Percentiles rank a stretch among this genome's conserved stretches.
Evolutionary conservation across 2,797 vertebrate species (phyloP).

Genomic region (Enteromius mattozi): DNA sequence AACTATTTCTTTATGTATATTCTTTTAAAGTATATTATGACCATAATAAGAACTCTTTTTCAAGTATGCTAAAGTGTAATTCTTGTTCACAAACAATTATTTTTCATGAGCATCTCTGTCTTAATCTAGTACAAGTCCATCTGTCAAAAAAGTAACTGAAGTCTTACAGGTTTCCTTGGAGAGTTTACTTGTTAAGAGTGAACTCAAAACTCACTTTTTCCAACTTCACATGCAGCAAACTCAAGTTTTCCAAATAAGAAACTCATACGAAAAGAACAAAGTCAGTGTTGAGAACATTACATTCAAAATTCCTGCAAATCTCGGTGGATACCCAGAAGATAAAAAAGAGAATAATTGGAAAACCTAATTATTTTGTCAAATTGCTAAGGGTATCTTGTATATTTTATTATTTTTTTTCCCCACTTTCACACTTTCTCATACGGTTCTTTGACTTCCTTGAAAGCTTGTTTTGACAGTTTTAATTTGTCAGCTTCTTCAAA

Average conservation of each 20-base stretch:
- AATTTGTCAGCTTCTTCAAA: constrained; percentile 34
- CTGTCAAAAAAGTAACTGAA: not conserved
- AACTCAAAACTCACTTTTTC: not conserved
- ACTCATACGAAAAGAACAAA: constrained; percentile 32
- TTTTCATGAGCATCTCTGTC: not conserved
- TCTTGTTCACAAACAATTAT: not conserved
- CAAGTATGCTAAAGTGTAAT: not conserved
- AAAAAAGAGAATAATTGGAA: constrained; percentile 47
- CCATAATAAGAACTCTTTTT: not conserved
- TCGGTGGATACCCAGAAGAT: constrained; percentile 21
- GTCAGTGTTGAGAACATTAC: constrained; percentile 38
- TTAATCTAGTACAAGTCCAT: constrained; percentile 13
- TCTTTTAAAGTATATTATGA: not conserved
- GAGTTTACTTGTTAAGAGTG: not conserved
- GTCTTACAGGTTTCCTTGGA: not conserved
- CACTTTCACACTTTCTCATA: constrained; percentile 12
- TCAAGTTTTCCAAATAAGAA: not conserved
- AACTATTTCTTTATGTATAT: not conserved
- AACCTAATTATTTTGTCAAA: constrained; percentile 44
- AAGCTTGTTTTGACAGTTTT: constrained; percentile 1
- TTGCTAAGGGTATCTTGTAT: constrained; percentile 8
- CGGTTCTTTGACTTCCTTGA: not conserved
- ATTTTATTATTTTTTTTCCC: not conserved
- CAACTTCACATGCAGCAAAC: constrained; percentile 13
- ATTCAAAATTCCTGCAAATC: constrained; percentile 40